phyloP scores from a whole-genome alignment of 2,888 invertebrate species.

The Petrolisthes manimaculis region DNA sequence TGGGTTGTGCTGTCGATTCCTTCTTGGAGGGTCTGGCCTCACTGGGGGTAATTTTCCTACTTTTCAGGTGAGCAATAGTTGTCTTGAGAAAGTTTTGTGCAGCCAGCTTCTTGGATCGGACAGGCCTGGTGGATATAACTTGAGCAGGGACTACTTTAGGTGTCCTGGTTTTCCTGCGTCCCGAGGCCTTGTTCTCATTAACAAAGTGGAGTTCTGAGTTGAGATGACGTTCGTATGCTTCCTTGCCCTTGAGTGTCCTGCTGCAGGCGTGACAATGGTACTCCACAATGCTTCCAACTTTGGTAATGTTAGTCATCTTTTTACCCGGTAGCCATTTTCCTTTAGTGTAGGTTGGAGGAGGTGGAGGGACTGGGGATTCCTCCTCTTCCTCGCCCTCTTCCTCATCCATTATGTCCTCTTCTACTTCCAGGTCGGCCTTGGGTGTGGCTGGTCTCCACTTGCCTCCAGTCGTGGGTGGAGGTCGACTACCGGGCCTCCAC shows the following conservation, averaged over 20 bases:
- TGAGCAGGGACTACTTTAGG: slow-evolving; percentile 12
- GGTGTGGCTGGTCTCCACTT: slow-evolving; percentile 63
- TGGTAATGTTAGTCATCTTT: slow-evolving; percentile 49
- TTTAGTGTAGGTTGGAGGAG: slow-evolving; percentile 60
- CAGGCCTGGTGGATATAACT: slow-evolving; percentile 36
- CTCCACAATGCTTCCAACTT: slow-evolving; percentile 31
- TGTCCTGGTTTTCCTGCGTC: slow-evolving; percentile 5
- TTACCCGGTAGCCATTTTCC: slow-evolving; percentile 66
- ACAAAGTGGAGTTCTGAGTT: slow-evolving; percentile 51
- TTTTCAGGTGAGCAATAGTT: slow-evolving; percentile 56
- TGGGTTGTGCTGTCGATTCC: background rate
- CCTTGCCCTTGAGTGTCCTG: slow-evolving; percentile 48
- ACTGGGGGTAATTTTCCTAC: slow-evolving; percentile 38
- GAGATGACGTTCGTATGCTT: slow-evolving; percentile 56
- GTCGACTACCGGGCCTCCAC: slow-evolving; percentile 63
- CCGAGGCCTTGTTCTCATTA: slow-evolving; percentile 47
- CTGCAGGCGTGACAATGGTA: slow-evolving; percentile 58
- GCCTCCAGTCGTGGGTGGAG: slow-evolving; percentile 52
- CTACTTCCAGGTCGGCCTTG: slow-evolving; percentile 47
- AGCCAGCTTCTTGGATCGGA: slow-evolving; percentile 58
- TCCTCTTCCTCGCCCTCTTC: slow-evolving; percentile 41
- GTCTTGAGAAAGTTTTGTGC: slow-evolving; percentile 56
- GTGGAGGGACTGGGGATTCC: slow-evolving; percentile 33
- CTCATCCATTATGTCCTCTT: slow-evolving; percentile 45
- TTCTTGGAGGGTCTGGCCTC: background rate